These are phyloP conservation scores for Synanthedon vespiformis DNA, from an alignment of 2,888 invertebrate species.

Conservation along the genomic window DNA sequence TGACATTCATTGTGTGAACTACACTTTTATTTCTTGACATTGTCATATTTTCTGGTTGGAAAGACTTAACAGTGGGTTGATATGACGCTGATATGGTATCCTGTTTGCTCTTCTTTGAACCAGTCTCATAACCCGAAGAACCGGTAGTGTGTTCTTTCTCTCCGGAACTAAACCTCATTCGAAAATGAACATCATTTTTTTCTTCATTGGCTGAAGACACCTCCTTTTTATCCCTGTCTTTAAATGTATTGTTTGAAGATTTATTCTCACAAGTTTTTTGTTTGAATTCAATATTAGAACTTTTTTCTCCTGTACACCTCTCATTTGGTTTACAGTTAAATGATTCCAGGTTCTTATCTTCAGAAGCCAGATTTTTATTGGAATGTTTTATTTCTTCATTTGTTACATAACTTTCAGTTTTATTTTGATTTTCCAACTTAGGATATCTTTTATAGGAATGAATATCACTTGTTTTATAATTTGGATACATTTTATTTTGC, in stretches of 20 bases:
- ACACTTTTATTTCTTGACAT: conserved; percentile 56
- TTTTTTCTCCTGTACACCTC: background rate
- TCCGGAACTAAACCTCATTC: conserved; percentile 44
- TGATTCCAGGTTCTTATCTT: background rate
- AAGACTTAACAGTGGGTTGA: conserved; percentile 24
- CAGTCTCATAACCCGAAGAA: conserved; percentile 48
- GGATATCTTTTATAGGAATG: background rate
- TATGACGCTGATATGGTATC: conserved; percentile 17
- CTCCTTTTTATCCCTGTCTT: background rate
- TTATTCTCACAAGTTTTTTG: background rate
- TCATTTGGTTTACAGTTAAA: background rate
- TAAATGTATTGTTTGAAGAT: background rate
- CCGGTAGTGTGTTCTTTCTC: conserved; percentile 43
- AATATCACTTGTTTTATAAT: conserved; percentile 11
- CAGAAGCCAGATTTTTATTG: background rate
- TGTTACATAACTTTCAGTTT: background rate
- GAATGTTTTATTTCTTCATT: background rate
- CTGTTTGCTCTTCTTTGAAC: conserved; percentile 34
- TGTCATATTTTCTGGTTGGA: conserved; percentile 52
- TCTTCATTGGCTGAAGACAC: background rate
- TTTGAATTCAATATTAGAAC: background rate
- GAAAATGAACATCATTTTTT: conserved; percentile 19
- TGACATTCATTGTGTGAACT: conserved; percentile 31
- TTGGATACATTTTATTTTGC: conserved; percentile 26
- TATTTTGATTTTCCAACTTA: background rate